Conservation (phyloP, 2,797 vertebrate genomes). For the Rhinichthys osculus region DNA sequence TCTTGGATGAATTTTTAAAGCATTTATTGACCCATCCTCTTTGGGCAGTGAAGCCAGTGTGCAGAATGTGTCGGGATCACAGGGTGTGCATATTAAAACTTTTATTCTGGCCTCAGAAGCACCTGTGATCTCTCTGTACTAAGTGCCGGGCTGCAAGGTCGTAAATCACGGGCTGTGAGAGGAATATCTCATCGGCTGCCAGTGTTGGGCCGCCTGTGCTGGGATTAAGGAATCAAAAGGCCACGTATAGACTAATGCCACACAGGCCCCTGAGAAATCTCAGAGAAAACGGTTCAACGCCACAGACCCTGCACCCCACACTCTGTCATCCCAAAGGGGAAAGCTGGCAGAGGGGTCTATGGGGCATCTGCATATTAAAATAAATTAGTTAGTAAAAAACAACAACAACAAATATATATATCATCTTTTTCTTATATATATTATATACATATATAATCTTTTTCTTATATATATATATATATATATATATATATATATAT, state of each 20-base stretch:
- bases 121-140: constrained; percentile 74
- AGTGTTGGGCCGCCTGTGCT: constrained; percentile 69
- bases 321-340: constrained; percentile 74
- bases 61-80: constrained; percentile 67
- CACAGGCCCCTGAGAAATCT: constrained; percentile 68
- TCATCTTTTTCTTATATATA: no score
- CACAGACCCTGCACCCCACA: constrained; percentile 70
- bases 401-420: no score
- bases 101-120: constrained; percentile 72
- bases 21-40: constrained; percentile 74
- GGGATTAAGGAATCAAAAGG: constrained; percentile 80
- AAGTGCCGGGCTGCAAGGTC: constrained; percentile 67
- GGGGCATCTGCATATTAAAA: constrained; percentile 65
- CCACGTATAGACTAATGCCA: constrained; percentile 72
- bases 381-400: constrained; percentile 64
- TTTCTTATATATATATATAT: no score
- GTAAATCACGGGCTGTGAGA: constrained; percentile 82
- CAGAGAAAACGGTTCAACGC: constrained; percentile 64
- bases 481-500: neutral
- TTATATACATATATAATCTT: neutral
- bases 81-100: constrained; percentile 81
- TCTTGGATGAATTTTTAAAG: constrained; percentile 74
- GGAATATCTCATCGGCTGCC: constrained; percentile 75
- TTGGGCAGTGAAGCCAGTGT: constrained; percentile 69
- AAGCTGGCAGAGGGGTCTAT: constrained; percentile 70